Evolutionary conservation across 2,113 vertebrate genomes (phyloP), one percentile per base, ranked within the genome.

Genomic region (Serilophus lunatus): DNA sequence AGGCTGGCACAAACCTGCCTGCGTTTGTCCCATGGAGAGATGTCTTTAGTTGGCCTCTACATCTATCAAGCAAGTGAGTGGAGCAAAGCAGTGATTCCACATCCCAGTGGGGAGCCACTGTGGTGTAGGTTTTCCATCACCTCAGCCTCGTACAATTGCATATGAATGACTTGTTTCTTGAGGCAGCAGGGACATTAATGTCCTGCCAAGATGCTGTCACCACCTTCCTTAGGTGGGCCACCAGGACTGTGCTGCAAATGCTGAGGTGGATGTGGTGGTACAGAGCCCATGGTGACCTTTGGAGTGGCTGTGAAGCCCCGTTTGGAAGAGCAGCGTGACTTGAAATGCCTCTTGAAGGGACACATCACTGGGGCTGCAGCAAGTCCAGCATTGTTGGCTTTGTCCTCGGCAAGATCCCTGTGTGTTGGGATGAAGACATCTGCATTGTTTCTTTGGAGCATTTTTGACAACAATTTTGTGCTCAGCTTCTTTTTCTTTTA

Each of bases 51-150:
- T 68, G 74, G 79, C 89, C 76, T 71, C 82, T 61, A 13, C 38
- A 3, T 65, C 35, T 35, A 3, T 23, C 18, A 8, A 2, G 57
- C 18, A 8, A 45, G 16, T 2, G 3, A 83, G 56, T 1, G 12
- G 68, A 93, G 80, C 79, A 49, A 8, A 56, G 90, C 88, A 83
- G 56, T 94, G 96, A 96, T 97, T 96, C 74, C 63, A 5, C 4
- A 9, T 80, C 90, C 44, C 60, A n/a, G 69, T 1, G 0, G 22
- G 89, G 44, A 89, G 63, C 59, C 77, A 69, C 54, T 0, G 1
- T 20, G 82, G 94, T 93, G 82, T 90, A 71, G 76, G 72, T 78
- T 96, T 97, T 92, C 96, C 51, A 49, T 80, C 45, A 22, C 75
- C 75, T 82, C 5, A 0, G 18, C 78, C 75, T 92, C n/a, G 1